Evolutionary conservation across 2,797 vertebrate species (phyloP).

Genomic region (Bucorvus abyssinicus): DNA sequence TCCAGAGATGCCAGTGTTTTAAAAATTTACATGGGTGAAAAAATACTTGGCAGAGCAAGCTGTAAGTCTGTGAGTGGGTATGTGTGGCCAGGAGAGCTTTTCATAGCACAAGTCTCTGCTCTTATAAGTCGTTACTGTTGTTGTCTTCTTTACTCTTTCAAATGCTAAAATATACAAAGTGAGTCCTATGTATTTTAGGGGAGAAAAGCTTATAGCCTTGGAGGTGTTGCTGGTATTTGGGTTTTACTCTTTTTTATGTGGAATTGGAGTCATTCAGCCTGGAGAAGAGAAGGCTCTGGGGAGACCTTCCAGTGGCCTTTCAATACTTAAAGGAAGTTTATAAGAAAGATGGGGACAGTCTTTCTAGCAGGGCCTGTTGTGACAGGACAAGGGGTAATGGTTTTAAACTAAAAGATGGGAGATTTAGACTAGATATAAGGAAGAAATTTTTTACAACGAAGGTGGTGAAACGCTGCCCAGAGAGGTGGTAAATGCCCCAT

Average conservation of each 20-base stretch:
- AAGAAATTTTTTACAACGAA: background rate
- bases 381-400: background rate
- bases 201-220: background rate
- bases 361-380: background rate
- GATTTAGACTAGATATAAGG: background rate
- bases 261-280: background rate
- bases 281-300: background rate
- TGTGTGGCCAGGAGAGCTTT: background rate
- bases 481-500: background rate
- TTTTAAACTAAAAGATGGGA: background rate
- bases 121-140: background rate
- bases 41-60: conserved; percentile 19
- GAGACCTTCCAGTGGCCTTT: background rate
- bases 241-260: background rate
- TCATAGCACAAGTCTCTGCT: background rate
- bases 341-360: background rate
- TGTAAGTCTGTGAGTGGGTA: background rate
- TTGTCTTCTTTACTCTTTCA: background rate
- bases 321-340: background rate
- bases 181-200: background rate
- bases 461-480: background rate
- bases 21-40: conserved; percentile 40
- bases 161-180: background rate
- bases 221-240: background rate
- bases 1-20: conserved; percentile 35